Conservation (phyloP, 2,797 vertebrate genomes). For the Malurus splendens region DNA sequence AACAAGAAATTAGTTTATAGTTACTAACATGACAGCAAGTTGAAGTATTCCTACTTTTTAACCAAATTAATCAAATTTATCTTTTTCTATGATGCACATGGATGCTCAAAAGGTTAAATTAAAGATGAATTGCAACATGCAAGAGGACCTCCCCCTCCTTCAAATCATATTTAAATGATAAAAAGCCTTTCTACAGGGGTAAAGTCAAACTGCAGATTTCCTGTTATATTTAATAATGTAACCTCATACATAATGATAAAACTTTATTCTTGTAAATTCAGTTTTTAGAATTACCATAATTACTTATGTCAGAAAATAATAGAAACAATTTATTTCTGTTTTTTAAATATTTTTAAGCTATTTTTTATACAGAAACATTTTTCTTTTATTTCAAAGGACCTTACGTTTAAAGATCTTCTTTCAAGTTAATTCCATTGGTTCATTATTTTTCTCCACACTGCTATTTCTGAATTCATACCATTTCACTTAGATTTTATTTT, state of each 20-base stretch:
- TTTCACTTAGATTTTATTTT: not conserved
- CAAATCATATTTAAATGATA: conserved; percentile 54
- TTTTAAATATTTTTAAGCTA: conserved; percentile 15
- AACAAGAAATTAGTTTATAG: not conserved
- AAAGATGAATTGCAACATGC: conserved; percentile 45
- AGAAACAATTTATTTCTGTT: conserved; percentile 45
- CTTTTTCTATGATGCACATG: not conserved
- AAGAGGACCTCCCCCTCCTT: not conserved
- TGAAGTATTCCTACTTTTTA: conserved; percentile 11
- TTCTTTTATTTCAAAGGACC: not conserved
- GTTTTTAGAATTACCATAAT: conserved; percentile 43
- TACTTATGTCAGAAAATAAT: conserved; percentile 53
- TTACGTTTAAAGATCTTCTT: not conserved
- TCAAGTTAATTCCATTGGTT: not conserved
- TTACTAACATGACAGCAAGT: not conserved
- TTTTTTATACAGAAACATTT: not conserved
- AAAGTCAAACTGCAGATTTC: conserved; percentile 36
- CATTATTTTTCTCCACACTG: not conserved
- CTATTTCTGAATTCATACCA: not conserved
- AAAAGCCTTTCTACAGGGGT: conserved; percentile 30
- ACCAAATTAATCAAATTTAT: conserved; percentile 4
- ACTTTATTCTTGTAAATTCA: conserved; percentile 52
- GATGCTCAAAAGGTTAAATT: conserved; percentile 56
- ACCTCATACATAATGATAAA: conserved; percentile 61
- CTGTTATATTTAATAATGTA: conserved; percentile 57